A percentile compares a stretch with the other conserved stretches of the same genome.
phyloP scores from a whole-genome alignment of 1,140 invertebrate genomes.

The Panagrolaimus sp. region DNA sequence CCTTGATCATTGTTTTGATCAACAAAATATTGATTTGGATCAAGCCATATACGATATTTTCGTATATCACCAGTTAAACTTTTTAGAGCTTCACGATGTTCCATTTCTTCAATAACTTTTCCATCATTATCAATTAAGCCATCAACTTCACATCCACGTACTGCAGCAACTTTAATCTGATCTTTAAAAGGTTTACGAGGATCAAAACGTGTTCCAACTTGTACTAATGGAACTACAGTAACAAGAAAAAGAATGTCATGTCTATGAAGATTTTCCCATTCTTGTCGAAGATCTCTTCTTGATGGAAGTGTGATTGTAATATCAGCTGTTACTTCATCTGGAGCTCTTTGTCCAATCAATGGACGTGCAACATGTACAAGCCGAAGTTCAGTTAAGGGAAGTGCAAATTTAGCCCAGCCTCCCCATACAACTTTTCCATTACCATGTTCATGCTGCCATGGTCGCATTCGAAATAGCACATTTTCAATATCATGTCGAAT shows the following conservation, averaged over 20 bases:
- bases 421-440: conserved; percentile 80
- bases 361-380: conserved; percentile 71
- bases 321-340: conserved; percentile 85
- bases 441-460: conserved; percentile 71
- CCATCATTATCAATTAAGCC: conserved; percentile 95
- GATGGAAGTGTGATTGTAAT: conserved; percentile 84
- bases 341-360: conserved; percentile 73
- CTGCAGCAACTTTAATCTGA: conserved; percentile 81
- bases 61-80: conserved; percentile 77
- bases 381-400: conserved; percentile 82
- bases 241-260: conserved; percentile 96
- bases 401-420: conserved; percentile 96
- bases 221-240: conserved; percentile 74
- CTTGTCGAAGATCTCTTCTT: conserved; percentile 79
- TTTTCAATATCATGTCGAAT: conserved; percentile 86
- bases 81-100: conserved; percentile 72
- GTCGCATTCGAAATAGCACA: conserved; percentile 81
- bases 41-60: conserved; percentile 85
- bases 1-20: conserved; percentile 57
- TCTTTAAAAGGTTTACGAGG: conserved; percentile 71
- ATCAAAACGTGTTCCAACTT: conserved; percentile 67
- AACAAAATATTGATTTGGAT: conserved; percentile 78
- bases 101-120: conserved; percentile 86
- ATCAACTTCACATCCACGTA: conserved; percentile 95
- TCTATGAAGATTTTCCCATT: conserved; percentile 94